phyloP scores from a whole-genome alignment of 2,797 vertebrate species.

The Lepus townsendii region DNA sequence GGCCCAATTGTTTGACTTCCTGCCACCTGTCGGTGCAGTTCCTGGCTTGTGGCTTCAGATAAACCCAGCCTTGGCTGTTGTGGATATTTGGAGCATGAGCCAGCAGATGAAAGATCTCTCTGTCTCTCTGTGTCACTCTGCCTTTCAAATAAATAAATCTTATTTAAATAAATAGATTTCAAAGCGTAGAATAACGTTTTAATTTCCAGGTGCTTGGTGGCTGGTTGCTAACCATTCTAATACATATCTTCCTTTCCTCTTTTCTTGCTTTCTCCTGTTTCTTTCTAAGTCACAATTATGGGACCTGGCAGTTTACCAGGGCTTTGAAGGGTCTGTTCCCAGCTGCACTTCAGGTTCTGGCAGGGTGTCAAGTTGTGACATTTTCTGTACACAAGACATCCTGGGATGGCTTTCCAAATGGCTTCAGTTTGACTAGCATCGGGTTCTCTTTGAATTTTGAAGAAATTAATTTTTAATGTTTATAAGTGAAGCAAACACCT shows the following conservation, averaged over 20 bases:
- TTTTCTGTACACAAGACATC: conserved; percentile 51
- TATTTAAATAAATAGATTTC: too few species aligned
- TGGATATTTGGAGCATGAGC: too few species aligned
- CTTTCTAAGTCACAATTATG: conserved; percentile 67
- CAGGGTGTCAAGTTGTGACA: conserved; percentile 76
- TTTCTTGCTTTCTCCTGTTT: conserved; percentile 22
- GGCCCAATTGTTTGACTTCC: too few species aligned
- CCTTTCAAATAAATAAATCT: too few species aligned
- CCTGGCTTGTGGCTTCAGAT: too few species aligned
- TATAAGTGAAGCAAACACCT: conserved; percentile 59
- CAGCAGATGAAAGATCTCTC: too few species aligned
- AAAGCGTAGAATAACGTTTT: conserved; percentile 72
- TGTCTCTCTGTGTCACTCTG: too few species aligned
- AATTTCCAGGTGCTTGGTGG: conserved; percentile 70
- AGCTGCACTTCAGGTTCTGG: conserved; percentile 82
- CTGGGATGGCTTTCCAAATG: conserved; percentile 42
- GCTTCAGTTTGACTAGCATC: background rate
- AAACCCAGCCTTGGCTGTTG: too few species aligned
- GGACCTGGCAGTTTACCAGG: conserved; percentile 74
- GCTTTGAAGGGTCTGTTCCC: conserved; percentile 75
- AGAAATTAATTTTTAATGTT: conserved; percentile 64
- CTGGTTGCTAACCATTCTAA: conserved; percentile 72
- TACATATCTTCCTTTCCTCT: conserved; percentile 48
- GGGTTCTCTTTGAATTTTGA: conserved; percentile 61
- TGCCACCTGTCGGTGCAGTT: too few species aligned